phyloP scores from a whole-genome alignment of 1,140 invertebrate genomes.

The Camponotus floridanus region DNA sequence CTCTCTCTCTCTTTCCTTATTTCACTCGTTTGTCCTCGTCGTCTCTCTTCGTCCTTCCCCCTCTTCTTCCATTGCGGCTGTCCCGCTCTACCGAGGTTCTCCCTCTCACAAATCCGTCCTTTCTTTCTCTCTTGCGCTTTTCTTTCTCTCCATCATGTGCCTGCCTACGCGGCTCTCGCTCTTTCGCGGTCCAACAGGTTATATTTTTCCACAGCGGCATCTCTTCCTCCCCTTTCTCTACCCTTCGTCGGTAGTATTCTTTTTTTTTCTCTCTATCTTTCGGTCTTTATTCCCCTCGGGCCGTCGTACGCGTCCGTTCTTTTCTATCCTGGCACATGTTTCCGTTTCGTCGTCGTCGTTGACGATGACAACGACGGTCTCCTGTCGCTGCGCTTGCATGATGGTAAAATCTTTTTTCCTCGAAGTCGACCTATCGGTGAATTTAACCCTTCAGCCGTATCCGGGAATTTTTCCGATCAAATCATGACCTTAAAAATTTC shows the following conservation, averaged over 20 bases:
- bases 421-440: neutral
- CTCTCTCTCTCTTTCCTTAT: neutral
- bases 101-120: slow-evolving; percentile 61
- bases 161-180: slow-evolving; percentile 66
- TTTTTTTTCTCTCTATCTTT: slow-evolving; percentile 21
- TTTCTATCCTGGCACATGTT: slow-evolving; percentile 53
- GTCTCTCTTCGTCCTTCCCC: slow-evolving; percentile 41
- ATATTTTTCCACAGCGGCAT: slow-evolving; percentile 82
- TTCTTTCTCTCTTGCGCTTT: slow-evolving; percentile 67
- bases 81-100: slow-evolving; percentile 48
- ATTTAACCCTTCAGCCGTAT: neutral
- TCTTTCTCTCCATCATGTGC: slow-evolving; percentile 59
- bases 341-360: slow-evolving; percentile 40
- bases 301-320: slow-evolving; percentile 27
- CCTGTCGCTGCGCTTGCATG: slow-evolving; percentile 55
- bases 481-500: neutral
- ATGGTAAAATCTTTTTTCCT: slow-evolving; percentile 31
- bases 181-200: slow-evolving; percentile 85
- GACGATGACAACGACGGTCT: slow-evolving; percentile 39
- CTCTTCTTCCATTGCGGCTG: slow-evolving; percentile 65
- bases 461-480: neutral
- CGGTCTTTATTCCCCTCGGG: slow-evolving; percentile 37
- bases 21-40: slow-evolving; percentile 23
- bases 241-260: slow-evolving; percentile 51
- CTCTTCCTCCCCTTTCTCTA: slow-evolving; percentile 55